Evolutionary conservation across 2,888 invertebrate species (phyloP).

Genomic region (Sesia apiformis): DNA sequence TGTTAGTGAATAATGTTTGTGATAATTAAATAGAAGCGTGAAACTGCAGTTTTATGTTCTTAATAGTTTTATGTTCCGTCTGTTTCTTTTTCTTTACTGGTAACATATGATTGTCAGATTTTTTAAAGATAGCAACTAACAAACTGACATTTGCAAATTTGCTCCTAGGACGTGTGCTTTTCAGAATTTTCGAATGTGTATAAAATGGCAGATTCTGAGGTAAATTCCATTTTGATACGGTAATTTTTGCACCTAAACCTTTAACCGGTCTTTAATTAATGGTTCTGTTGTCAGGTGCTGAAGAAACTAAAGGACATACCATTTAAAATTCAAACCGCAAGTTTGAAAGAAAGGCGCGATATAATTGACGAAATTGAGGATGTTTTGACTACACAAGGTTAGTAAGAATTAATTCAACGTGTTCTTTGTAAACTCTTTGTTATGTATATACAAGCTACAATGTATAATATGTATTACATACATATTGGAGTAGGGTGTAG

Average conservation of each 20-base stretch:
- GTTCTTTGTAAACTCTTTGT: background rate
- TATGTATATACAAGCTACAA: background rate
- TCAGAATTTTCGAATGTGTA: constrained; percentile 36
- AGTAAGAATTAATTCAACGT: background rate
- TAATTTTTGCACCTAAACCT: constrained; percentile 3
- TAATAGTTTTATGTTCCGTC: no score
- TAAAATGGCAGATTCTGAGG: constrained; percentile 81
- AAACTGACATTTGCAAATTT: no score
- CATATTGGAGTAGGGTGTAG: no score
- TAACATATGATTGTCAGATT: no score
- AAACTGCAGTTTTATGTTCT: no score
- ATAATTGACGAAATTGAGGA: constrained; percentile 79
- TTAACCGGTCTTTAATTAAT: constrained; percentile 10
- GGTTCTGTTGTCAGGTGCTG: constrained; percentile 66
- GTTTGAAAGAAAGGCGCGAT: constrained; percentile 79
- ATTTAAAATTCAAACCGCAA: constrained; percentile 81
- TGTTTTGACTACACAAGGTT: constrained; percentile 84
- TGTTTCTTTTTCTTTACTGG: no score
- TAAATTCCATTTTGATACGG: constrained; percentile 32
- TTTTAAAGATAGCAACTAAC: no score
- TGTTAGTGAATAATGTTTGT: no score
- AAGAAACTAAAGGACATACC: constrained; percentile 83
- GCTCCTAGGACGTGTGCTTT: no score
- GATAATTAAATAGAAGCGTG: no score
- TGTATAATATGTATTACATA: no score